Percentiles rank a stretch among this genome's conserved stretches.
These are phyloP conservation scores for Orestias chungarensis DNA, from an alignment of 2,797 vertebrate species.

Conservation along the genomic window DNA sequence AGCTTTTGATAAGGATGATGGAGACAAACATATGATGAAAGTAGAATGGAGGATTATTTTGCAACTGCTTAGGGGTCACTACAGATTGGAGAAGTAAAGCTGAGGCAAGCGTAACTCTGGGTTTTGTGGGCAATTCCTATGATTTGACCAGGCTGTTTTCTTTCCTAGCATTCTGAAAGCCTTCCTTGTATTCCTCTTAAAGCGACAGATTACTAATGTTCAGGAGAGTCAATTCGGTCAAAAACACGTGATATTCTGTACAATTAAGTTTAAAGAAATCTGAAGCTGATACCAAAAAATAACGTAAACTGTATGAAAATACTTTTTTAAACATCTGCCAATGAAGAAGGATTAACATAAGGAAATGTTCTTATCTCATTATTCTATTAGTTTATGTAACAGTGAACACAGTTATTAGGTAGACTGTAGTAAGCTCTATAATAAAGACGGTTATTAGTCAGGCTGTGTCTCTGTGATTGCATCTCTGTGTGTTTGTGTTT, in stretches of 20 bases:
- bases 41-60: conserved; percentile 35
- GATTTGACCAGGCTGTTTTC: not conserved
- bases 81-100: conserved; percentile 2
- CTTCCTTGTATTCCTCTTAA: not conserved
- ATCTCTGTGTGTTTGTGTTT: conserved; percentile 56
- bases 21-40: conserved; percentile 29
- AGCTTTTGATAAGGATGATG: conserved; percentile 29
- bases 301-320: not conserved
- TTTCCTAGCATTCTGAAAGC: not conserved
- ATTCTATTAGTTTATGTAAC: not conserved
- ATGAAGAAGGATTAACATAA: too few relatives aligned
- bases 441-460: conserved; percentile 61
- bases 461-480: conserved; percentile 53
- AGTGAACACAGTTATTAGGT: conserved; percentile 33
- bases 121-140: not conserved
- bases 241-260: not conserved
- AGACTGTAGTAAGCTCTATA: conserved; percentile 46
- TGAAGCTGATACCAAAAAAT: not conserved
- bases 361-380: too few relatives aligned
- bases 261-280: not conserved
- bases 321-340: too few relatives aligned
- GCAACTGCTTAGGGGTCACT: conserved; percentile 16
- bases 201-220: not conserved
- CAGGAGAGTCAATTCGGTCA: not conserved
- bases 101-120: not conserved